phyloP scores from a whole-genome alignment of 1,140 invertebrate genomes.

The Diabrotica virgifera region DNA sequence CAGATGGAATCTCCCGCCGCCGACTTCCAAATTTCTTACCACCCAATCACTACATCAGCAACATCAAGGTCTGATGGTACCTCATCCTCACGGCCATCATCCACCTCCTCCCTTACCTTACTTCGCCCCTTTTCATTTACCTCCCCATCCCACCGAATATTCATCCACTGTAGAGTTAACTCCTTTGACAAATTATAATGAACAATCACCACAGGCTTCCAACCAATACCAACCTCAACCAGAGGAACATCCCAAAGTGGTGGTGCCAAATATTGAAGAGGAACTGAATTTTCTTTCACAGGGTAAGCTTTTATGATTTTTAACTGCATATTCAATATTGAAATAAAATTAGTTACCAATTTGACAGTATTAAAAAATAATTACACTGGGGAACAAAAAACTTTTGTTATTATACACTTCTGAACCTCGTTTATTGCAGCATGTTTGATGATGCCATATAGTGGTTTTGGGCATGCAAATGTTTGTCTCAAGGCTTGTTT shows the following conservation, averaged over 20 bases:
- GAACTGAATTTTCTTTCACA: slow-evolving; percentile 74
- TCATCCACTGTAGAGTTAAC: slow-evolving; percentile 64
- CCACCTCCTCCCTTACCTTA: slow-evolving; percentile 58
- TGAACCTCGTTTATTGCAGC: too few species aligned
- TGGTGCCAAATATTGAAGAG: slow-evolving; percentile 82
- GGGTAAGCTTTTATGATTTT: slow-evolving; percentile 44
- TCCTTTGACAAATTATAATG: slow-evolving; percentile 58
- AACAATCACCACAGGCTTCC: slow-evolving; percentile 39
- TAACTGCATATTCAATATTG: too few species aligned
- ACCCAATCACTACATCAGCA: slow-evolving; percentile 63
- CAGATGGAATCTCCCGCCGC: slow-evolving; percentile 66
- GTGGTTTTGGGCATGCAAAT: too few species aligned
- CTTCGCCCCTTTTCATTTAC: slow-evolving; percentile 66
- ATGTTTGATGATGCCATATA: too few species aligned
- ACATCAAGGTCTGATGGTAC: slow-evolving; percentile 47
- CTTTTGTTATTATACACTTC: too few species aligned
- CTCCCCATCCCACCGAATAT: slow-evolving; percentile 59
- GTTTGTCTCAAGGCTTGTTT: too few species aligned
- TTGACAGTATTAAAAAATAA: too few species aligned
- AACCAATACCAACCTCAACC: slow-evolving; percentile 38
- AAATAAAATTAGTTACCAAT: too few species aligned
- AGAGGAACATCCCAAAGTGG: slow-evolving; percentile 73
- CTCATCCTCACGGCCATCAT: slow-evolving; percentile 59
- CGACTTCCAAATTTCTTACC: slow-evolving; percentile 63
- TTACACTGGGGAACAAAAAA: too few species aligned